These are phyloP conservation scores for Gulo gulo DNA, from an alignment of 2,113 vertebrate genomes.

Conservation along the genomic window DNA sequence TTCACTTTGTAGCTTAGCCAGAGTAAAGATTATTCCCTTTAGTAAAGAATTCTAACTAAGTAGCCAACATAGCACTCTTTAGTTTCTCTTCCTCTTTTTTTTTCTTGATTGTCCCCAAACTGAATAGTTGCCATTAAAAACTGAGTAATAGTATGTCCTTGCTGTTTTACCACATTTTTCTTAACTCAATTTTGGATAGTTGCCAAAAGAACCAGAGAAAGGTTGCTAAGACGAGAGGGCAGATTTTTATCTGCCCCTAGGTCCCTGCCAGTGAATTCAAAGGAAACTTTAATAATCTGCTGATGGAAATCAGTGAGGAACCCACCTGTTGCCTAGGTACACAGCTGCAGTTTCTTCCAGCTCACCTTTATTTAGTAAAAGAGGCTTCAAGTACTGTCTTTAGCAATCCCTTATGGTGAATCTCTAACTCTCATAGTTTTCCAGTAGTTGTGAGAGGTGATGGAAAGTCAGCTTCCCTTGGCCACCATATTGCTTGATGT, in stretches of 20 bases:
- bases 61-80: neutral
- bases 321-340: neutral
- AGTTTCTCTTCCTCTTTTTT: neutral
- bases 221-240: neutral
- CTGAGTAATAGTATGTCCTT: neutral
- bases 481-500: neutral
- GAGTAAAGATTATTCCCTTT: neutral
- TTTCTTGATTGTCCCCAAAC: neutral
- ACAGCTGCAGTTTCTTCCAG: neutral
- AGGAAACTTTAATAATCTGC: neutral
- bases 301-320: neutral
- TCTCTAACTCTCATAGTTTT: neutral
- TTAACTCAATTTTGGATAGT: neutral
- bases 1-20: neutral
- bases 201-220: neutral
- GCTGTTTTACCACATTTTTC: neutral
- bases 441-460: neutral
- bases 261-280: neutral
- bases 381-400: neutral
- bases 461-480: neutral
- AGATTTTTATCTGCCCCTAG: neutral
- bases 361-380: neutral
- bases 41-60: neutral
- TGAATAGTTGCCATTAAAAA: neutral
- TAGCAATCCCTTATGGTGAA: neutral